These are phyloP conservation scores for Gymnocephalus cernua DNA, from an alignment of 2,113 vertebrate species.

Conservation along the genomic window DNA sequence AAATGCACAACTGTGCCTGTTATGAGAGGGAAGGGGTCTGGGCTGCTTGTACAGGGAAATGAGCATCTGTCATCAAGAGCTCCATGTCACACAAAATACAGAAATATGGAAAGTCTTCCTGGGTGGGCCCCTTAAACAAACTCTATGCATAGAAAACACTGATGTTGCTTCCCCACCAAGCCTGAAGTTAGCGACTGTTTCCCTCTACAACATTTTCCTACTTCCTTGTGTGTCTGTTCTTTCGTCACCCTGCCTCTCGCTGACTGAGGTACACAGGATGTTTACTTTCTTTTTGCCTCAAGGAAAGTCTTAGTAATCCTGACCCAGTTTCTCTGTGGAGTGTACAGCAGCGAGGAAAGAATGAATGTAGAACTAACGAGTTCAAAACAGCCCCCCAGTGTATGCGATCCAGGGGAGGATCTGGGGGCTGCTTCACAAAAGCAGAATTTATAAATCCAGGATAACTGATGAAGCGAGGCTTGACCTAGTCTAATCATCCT, in stretches of 20 bases:
- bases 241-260: conserved; percentile 53
- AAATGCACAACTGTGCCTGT: neutral
- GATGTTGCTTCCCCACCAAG: neutral
- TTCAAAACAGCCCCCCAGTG: conserved; percentile 66
- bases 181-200: neutral
- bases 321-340: conserved; percentile 77
- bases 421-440: no score
- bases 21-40: neutral
- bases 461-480: no score
- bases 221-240: conserved; percentile 21
- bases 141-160: neutral
- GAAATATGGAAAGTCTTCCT: neutral
- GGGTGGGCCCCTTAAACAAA: conserved; percentile 4
- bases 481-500: no score
- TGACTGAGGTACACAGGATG: conserved; percentile 76
- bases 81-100: neutral
- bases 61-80: neutral
- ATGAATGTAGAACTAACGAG: conserved; percentile 66
- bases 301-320: conserved; percentile 72
- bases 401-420: conserved; percentile 40
- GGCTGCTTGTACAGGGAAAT: neutral
- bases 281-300: conserved; percentile 70
- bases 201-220: conserved; percentile 23
- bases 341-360: conserved; percentile 50
- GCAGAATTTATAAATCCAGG: no score